Evolutionary conservation across 2,888 invertebrate species (phyloP).

Genomic region (Drosophila meridionalis): DNA sequence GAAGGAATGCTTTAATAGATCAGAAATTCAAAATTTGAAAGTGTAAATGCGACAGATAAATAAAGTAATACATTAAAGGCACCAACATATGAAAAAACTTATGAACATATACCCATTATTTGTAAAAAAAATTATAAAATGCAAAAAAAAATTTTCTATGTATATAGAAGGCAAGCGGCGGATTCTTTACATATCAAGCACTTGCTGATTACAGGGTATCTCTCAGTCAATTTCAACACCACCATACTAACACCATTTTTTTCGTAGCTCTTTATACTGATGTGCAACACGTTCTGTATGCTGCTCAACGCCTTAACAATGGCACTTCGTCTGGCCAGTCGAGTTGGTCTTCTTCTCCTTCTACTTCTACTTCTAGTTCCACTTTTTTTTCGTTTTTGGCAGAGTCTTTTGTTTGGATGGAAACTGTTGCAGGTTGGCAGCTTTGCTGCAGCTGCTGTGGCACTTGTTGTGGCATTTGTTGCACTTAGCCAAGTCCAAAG

Average conservation of each 20-base stretch:
- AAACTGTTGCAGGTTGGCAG: constrained; percentile 14
- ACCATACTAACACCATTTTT: neutral
- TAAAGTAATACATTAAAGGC: too few species aligned
- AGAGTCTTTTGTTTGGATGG: constrained; percentile 35
- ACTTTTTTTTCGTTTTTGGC: constrained; percentile 33
- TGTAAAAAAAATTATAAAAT: neutral
- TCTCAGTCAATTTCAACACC: neutral
- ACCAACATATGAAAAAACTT: too few species aligned
- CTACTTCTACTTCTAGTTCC: neutral
- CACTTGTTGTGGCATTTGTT: constrained; percentile 60
- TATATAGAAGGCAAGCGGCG: too few species aligned
- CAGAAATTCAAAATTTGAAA: too few species aligned
- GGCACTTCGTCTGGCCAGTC: constrained; percentile 57
- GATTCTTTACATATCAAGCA: too few species aligned
- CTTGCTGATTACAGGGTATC: constrained; percentile 5
- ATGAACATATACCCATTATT: too few species aligned
- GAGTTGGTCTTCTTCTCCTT: constrained; percentile 14
- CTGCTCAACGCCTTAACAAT: constrained; percentile 68
- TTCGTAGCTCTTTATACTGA: constrained; percentile 27
- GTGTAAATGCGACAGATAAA: too few species aligned
- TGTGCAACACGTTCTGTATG: constrained; percentile 64
- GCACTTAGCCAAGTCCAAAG: constrained; percentile 56
- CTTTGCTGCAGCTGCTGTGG: constrained; percentile 31
- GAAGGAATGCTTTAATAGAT: too few species aligned
- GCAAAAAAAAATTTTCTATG: too few species aligned